Conservation (phyloP, 2,797 vertebrate genomes). For the Phalanger gymnotis region DNA sequence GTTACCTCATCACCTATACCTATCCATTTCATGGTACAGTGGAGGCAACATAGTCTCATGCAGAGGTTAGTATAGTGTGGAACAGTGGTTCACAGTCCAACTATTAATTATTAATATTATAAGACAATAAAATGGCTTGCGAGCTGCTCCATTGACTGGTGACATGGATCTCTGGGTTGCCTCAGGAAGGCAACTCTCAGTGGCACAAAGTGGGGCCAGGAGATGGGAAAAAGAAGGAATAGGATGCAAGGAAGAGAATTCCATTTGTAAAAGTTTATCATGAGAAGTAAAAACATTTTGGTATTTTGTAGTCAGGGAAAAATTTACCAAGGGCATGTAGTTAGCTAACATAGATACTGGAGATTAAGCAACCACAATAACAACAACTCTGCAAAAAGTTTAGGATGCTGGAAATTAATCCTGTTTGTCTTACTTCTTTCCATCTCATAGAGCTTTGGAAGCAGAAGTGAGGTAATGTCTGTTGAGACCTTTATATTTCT, state of each 20-base stretch:
- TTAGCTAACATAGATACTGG: neutral
- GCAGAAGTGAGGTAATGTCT: slow-evolving; percentile 78
- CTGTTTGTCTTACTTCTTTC: slow-evolving; percentile 56
- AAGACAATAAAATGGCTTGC: neutral
- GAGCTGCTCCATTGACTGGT: neutral
- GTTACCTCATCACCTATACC: neutral
- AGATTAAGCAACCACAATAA: neutral
- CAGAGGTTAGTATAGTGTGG: neutral
- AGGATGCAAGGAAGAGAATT: neutral
- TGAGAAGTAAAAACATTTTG: neutral
- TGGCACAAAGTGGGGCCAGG: neutral
- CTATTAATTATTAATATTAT: neutral
- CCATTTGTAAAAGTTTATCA: neutral
- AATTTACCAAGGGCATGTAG: neutral
- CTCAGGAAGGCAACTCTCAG: neutral
- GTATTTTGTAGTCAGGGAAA: neutral
- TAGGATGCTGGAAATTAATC: neutral
- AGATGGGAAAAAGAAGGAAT: neutral
- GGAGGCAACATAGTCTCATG: neutral
- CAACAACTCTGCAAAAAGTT: neutral
- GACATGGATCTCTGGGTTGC: neutral
- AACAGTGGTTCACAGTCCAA: neutral
- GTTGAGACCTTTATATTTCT: slow-evolving; percentile 61
- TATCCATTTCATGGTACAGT: neutral
- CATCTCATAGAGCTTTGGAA: slow-evolving; percentile 55